Base-by-base conservation (phyloP, 2,113 vertebrate species). In the zebrafish (Danio rerio) region DNA sequence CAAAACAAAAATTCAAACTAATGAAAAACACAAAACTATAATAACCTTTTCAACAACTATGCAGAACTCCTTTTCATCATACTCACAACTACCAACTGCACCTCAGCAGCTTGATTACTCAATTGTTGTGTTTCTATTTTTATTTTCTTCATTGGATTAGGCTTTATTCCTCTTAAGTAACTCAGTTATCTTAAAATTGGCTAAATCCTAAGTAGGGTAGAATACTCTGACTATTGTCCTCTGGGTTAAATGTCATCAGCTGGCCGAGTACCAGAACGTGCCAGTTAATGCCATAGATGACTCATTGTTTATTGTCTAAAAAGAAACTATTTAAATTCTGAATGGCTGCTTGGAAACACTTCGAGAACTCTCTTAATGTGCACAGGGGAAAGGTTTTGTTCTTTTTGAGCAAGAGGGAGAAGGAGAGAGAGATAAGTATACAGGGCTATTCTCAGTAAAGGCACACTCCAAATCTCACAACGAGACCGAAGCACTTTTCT, bases 301-400 rank as follows among this genome's bases (percentile, higher is more conserved):
- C 42, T 43, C 45, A 62, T 50, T 62, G 61, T 78, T 15, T 53
- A 78, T 62, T 53, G 61, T 66, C 76, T 53, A 20, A n/a, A 49
- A 65, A 79, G 55, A 76, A 45, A 40, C 12, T 8, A 62, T 53
- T 50, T 43, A 20, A 66, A 78, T 65, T 61, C 59, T 3, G 13
- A 78, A 65, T 63, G 13, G 18, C 77, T 66, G 62, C 47, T 66
- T 68, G 77, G 49, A 78, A 66, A 66, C 16, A 66, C 77, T 66
- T 79, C 77, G 21, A 55, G 77, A 66, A 79, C 15, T 79, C 76
- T 78, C 49, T 79, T 79, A 79, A 79, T 66, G 77, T 42, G 77
- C 16, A 13, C 15, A 11, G 47, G 13, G 59, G 47, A 47, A 53
- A 18, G 20, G 52, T 65, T 66, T 66, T 79, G 47, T 79, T 66